phyloP scores from a whole-genome alignment of 2,113 vertebrate species.

The Dasyurus viverrinus region DNA sequence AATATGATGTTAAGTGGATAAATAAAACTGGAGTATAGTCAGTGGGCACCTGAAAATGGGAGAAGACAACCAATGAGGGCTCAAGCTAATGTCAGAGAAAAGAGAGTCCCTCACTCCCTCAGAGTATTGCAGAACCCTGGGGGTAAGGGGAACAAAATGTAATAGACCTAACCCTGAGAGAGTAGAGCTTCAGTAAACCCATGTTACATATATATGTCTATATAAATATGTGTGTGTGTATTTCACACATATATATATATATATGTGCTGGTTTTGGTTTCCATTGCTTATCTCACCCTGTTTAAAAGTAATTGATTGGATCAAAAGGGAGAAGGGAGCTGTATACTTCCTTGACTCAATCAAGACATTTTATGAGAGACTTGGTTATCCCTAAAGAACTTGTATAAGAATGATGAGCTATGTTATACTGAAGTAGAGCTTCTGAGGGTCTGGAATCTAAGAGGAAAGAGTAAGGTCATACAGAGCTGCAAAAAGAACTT shows the following conservation, averaged over 20 bases:
- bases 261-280: background rate
- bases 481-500: background rate
- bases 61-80: background rate
- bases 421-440: background rate
- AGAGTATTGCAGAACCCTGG: background rate
- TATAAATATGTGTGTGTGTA: too few species aligned
- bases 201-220: background rate
- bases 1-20: background rate
- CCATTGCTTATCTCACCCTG: background rate
- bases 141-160: background rate
- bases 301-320: too few species aligned
- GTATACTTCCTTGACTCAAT: background rate
- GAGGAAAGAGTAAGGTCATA: background rate
- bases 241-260: background rate
- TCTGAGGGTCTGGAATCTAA: background rate
- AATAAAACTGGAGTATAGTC: background rate
- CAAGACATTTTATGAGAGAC: background rate
- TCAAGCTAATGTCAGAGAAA: background rate
- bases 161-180: background rate
- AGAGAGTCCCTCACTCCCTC: background rate
- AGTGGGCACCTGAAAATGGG: background rate
- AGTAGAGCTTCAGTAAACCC: background rate
- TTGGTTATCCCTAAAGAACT: background rate
- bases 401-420: background rate
- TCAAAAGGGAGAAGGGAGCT: background rate